Base-by-base conservation (phyloP, 2,888 invertebrate species). In the Drosophila putrida region DNA sequence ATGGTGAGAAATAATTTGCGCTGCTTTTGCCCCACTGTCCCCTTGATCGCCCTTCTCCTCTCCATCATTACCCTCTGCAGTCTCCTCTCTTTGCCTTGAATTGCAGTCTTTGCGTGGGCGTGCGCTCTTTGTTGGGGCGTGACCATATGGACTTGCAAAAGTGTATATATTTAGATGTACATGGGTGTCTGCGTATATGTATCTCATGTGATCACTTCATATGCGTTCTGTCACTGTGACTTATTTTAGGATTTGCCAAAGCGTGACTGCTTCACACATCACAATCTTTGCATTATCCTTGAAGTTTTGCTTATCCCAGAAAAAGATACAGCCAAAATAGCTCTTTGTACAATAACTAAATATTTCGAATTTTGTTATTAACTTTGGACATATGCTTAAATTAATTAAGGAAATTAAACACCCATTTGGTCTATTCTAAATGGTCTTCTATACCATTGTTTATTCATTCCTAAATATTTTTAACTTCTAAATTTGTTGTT, bases 1-100 rank as follows among this genome's bases (percentile, higher is more conserved):
- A 90, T 90, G 90, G 90, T 90, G 90, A 90, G 89, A 89, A 90
- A 89, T 88, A 87, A 89, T 89, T 87, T 89, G 88, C 88, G 83
- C 88, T 83, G 86, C 78, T 74, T 71, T 86, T 55, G 82, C 36
- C 76, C 71, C 57, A 28, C 65, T 62, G 20, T 27, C 31, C 27
- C 43, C 8, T 0, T 25, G 38, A 39, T 5, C 43, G 13, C 10
- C 28, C 6, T 13, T 11, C 35, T 31, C 20, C 13, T 25, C 11
- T 39, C 28, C 50, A 9, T 15, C 28, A 11, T 6, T 11, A 11
- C 20, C 31, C 20, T 36, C 31, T 46, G 15, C 13, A 5, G 10
- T 13, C 44, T 11, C 1, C 65, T 15, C 49, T 50, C 31, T 13
- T 39, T 55, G 43, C 51, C 41, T 39, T 47, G 55, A 59, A 53